Evolutionary conservation across 1,140 invertebrate species (phyloP).

Genomic region (Atopsyche davidsoni): DNA sequence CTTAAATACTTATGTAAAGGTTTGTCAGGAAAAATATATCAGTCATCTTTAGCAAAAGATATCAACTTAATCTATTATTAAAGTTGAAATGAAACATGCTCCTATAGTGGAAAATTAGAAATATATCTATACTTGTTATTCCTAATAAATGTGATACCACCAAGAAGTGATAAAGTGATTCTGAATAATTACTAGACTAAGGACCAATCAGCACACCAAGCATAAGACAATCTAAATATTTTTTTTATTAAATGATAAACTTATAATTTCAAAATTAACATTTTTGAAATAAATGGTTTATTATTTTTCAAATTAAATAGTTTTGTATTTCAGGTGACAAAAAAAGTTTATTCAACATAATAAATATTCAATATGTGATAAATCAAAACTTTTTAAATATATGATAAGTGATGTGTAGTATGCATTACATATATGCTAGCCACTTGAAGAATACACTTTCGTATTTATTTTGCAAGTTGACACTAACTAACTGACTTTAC

Average conservation of each 20-base stretch:
- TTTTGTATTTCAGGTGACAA: too few species aligned
- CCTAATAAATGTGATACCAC: neutral
- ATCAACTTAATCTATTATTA: neutral
- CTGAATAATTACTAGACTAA: neutral
- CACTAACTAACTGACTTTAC: too few species aligned
- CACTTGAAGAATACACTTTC: too few species aligned
- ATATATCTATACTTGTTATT: neutral
- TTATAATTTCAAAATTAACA: neutral
- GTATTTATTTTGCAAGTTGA: too few species aligned
- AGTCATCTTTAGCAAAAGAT: neutral
- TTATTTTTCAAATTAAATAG: too few species aligned
- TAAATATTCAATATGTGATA: too few species aligned
- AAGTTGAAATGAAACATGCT: neutral
- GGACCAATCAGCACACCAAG: neutral
- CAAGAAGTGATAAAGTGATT: neutral
- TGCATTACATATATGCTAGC: too few species aligned
- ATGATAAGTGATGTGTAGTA: too few species aligned
- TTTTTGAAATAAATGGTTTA: neutral
- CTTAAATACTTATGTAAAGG: too few species aligned
- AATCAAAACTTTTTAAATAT: too few species aligned
- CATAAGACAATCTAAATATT: neutral
- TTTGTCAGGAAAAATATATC: too few species aligned
- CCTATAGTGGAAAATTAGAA: neutral
- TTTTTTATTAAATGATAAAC: neutral
- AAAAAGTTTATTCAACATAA: too few species aligned